A percentile compares a stretch with the other conserved stretches of the same genome.
phyloP scores from a whole-genome alignment of 2,888 invertebrate genomes.

The Leucania comma region DNA sequence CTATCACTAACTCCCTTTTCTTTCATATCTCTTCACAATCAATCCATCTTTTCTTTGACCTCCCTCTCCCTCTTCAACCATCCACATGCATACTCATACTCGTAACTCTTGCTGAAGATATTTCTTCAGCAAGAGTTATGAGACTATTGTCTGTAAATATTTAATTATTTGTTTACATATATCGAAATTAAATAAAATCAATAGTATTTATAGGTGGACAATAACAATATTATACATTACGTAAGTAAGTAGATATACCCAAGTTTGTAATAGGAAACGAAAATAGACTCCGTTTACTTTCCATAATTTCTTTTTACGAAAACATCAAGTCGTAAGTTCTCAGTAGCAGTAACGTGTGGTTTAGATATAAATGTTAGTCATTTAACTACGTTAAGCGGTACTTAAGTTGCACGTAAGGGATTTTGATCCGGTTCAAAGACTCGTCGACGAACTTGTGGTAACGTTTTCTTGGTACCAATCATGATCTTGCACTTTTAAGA shows the following conservation, averaged over 20 bases:
- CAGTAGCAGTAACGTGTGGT: slow-evolving; percentile 27
- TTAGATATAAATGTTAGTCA: slow-evolving; percentile 50
- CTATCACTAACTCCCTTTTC: too few relatives aligned
- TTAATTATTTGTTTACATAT: too few relatives aligned
- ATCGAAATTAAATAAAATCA: too few relatives aligned
- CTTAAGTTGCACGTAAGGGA: slow-evolving; percentile 40
- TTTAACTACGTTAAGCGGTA: slow-evolving; percentile 31
- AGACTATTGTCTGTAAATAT: too few relatives aligned
- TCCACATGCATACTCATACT: too few relatives aligned
- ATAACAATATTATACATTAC: too few relatives aligned
- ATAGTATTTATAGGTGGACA: too few relatives aligned
- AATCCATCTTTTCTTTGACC: too few relatives aligned
- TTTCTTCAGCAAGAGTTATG: too few relatives aligned
- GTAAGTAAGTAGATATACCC: not conserved
- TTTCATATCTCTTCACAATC: too few relatives aligned
- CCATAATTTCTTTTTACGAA: slow-evolving; percentile 48
- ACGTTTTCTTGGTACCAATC: slow-evolving; percentile 33
- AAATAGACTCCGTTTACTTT: slow-evolving; percentile 10
- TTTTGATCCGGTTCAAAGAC: slow-evolving; percentile 36
- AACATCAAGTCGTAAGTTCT: slow-evolving; percentile 35
- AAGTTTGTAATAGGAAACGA: not conserved
- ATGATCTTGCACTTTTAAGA: slow-evolving; percentile 47
- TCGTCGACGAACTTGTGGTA: slow-evolving; percentile 26
- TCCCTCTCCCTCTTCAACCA: too few relatives aligned
- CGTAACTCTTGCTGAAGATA: too few relatives aligned